Evolutionary conservation across 2,797 vertebrate genomes (phyloP).

Genomic region (Lutjanus argentimaculatus): DNA sequence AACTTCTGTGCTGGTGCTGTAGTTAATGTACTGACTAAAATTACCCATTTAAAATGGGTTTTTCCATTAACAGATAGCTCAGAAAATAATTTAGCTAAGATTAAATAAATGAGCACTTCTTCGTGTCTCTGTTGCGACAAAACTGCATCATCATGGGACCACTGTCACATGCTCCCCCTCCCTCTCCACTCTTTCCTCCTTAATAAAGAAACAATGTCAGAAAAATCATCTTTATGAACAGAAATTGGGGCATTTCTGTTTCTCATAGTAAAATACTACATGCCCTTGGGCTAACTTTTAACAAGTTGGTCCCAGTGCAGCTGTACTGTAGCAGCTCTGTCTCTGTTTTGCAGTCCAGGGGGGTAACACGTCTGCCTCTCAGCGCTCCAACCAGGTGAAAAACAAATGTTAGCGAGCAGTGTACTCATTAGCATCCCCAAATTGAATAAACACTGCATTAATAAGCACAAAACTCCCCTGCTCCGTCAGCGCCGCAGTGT

Average conservation of each 20-base stretch:
- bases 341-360: conserved; percentile 12
- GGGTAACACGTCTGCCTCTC: neutral
- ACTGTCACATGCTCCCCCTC: neutral
- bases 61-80: too few species aligned
- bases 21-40: too few species aligned
- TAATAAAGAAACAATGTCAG: conserved; percentile 8
- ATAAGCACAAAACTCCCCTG: neutral
- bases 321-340: neutral
- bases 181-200: neutral
- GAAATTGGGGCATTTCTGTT: conserved; percentile 9
- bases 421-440: conserved; percentile 27
- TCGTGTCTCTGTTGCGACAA: neutral
- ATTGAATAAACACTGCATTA: conserved; percentile 21
- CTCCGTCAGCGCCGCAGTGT: neutral
- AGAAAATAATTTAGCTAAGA: neutral
- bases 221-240: conserved; percentile 9
- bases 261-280: neutral
- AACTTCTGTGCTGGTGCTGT: too few species aligned
- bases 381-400: conserved; percentile 22
- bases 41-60: too few species aligned
- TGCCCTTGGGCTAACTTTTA: conserved; percentile 29
- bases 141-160: neutral
- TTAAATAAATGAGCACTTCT: neutral
- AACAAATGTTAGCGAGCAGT: conserved; percentile 12
- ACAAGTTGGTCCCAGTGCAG: conserved; percentile 24